Evolutionary conservation across 2,113 vertebrate species (phyloP), one percentile per base, ranked within the genome.

Genomic region (Callithrix jacchus): DNA sequence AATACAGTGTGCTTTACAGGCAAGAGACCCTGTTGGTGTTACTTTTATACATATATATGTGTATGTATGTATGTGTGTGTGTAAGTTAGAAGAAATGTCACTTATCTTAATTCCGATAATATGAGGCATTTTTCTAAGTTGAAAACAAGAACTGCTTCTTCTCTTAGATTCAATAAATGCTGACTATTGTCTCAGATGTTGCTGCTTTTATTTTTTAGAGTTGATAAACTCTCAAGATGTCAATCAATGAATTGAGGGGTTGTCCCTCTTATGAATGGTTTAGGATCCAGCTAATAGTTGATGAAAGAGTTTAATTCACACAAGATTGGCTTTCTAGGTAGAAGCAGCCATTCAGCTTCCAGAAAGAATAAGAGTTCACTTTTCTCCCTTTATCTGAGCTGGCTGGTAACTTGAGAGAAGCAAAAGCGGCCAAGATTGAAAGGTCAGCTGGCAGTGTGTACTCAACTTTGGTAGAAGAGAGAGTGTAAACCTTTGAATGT

Each of bases 241-340:
- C 64, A 77, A 91, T 79, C 89, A 80, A 70, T 64, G 73, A 52
- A 85, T 88, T 80, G 66, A 87, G 42, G 16, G 52, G 66, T 81
- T 94, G 85, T 88, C 49, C 70, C 9, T 90, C 66, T 94, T 76
- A 97, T 96, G 70, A 93, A 86, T 96, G 90, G 89, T 84, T 81
- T 89, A 56, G 87, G 56, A 77, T 56, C 49, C 42, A 84, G 66
- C 49, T 77, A 56, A 83, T 49, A 56, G 93, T 56, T 82, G 80
- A 97, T 91, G 66, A 93, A 90, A 95, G 66, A 81, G 58, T 64
- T 76, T 74, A 76, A 80, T 76, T 85, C 91, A 82, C 66, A 91
- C 83, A 74, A 70, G 84, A 93, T 11, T 93, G 77, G 91, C 76
- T 96, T 54, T 66, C 83, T 81, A 89, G 77, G 66, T 73, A 93